These are phyloP conservation scores for Cheilosia grossa DNA, from an alignment of 2,888 invertebrate genomes.

Conservation along the genomic window DNA sequence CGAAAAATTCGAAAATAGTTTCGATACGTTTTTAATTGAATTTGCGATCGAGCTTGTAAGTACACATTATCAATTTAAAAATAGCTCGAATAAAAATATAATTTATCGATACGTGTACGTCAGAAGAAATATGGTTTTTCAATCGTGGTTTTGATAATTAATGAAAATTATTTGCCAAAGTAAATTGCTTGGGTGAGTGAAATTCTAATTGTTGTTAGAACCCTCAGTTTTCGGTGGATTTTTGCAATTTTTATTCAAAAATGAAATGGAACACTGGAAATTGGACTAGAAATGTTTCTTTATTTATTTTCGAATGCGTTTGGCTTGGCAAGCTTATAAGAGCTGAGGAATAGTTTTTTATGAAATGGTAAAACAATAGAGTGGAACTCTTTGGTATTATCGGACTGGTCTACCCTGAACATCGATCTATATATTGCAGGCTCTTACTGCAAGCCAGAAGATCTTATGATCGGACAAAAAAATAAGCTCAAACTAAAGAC, in stretches of 20 bases:
- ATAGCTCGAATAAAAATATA: constrained; percentile 29
- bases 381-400: no score
- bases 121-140: constrained; percentile 44
- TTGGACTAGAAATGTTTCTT: no score
- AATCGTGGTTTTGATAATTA: constrained; percentile 33
- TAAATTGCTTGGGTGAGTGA: constrained; percentile 32
- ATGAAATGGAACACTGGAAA: no score
- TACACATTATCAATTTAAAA: constrained; percentile 35
- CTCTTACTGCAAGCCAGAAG: no score
- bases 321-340: no score
- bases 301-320: no score
- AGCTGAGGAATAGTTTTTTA: no score
- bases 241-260: neutral
- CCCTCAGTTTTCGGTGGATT: neutral
- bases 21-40: constrained; percentile 37
- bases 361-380: no score
- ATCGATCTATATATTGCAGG: no score
- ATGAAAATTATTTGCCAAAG: constrained; percentile 17
- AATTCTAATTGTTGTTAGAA: constrained; percentile 10
- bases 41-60: constrained; percentile 24
- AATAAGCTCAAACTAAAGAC: no score
- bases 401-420: no score
- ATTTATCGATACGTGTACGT: constrained; percentile 38
- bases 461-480: no score
- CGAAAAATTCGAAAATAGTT: constrained; percentile 19